phyloP scores from a whole-genome alignment of 30 jellyfish, hydroid and myxozoan genomes.

The Sanderia malayensis region DNA sequence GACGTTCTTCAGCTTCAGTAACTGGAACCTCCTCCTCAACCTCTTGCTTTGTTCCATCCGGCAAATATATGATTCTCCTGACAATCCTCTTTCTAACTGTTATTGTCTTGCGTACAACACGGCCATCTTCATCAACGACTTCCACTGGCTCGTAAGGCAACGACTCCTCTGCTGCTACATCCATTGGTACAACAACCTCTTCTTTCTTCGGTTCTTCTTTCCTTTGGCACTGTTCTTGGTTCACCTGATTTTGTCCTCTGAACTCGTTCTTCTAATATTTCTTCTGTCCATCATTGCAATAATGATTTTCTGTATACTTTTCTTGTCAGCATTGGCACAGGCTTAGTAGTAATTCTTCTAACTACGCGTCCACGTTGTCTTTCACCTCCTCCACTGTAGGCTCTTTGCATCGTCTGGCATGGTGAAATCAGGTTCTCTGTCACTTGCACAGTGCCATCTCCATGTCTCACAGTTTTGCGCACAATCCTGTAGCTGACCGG shows the following conservation, averaged over 20 bases:
- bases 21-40: too few species aligned
- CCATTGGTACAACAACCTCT: not conserved
- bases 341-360: slow-evolving; percentile 55
- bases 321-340: slow-evolving; percentile 37
- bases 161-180: not conserved
- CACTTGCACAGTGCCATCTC: slow-evolving; percentile 29
- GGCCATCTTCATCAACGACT: too few species aligned
- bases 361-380: slow-evolving; percentile 69
- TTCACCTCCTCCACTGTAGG: slow-evolving; percentile 68
- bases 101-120: too few species aligned
- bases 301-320: not conserved
- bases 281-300: slow-evolving; percentile 15
- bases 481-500: slow-evolving; percentile 34
- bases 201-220: slow-evolving; percentile 29
- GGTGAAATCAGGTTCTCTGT: slow-evolving; percentile 54
- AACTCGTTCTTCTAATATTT: slow-evolving; percentile 22
- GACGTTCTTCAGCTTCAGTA: too few species aligned
- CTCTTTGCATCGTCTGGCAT: slow-evolving; percentile 69
- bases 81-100: too few species aligned
- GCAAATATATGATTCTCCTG: too few species aligned
- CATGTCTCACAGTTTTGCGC: slow-evolving; percentile 31
- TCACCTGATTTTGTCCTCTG: not conserved
- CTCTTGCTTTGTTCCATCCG: too few species aligned
- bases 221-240: not conserved
- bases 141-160: not conserved